These are phyloP conservation scores for Leistus spinibarbis DNA, from an alignment of 2,888 invertebrate species.

Conservation along the genomic window DNA sequence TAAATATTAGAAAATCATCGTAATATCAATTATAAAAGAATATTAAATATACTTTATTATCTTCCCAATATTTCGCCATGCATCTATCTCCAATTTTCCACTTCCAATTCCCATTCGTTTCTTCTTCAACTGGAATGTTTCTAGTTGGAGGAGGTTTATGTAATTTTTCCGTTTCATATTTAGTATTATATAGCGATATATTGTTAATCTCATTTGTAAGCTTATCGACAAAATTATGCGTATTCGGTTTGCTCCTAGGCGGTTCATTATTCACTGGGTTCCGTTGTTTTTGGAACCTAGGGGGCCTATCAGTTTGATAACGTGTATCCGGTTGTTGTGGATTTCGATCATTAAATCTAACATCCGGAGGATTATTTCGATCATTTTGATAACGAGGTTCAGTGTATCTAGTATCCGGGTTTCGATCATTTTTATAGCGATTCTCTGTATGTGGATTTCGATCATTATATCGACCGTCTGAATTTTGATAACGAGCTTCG, in stretches of 20 bases:
- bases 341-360: background rate
- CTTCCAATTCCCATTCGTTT: constrained; percentile 51
- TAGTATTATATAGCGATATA: constrained; percentile 36
- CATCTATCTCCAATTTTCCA: constrained; percentile 85
- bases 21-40: background rate
- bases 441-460: background rate
- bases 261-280: constrained; percentile 7
- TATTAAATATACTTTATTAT: constrained; percentile 71
- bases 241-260: constrained; percentile 27
- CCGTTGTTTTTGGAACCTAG: constrained; percentile 60
- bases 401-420: background rate
- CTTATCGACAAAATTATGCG: constrained; percentile 35
- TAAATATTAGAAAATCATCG: constrained; percentile 40
- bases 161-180: constrained; percentile 25
- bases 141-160: constrained; percentile 17
- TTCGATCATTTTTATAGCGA: background rate
- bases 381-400: background rate
- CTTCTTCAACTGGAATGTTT: constrained; percentile 24
- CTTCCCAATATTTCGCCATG: constrained; percentile 93
- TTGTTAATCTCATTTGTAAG: constrained; percentile 34
- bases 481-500: background rate
- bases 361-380: too few relatives aligned
- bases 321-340: background rate
- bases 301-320: constrained; percentile 62
- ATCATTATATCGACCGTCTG: background rate